A percentile compares a stretch with the other conserved stretches of the same genome.
Evolutionary conservation across 2,888 invertebrate species (phyloP).

Genomic region (Dioctria linearis): DNA sequence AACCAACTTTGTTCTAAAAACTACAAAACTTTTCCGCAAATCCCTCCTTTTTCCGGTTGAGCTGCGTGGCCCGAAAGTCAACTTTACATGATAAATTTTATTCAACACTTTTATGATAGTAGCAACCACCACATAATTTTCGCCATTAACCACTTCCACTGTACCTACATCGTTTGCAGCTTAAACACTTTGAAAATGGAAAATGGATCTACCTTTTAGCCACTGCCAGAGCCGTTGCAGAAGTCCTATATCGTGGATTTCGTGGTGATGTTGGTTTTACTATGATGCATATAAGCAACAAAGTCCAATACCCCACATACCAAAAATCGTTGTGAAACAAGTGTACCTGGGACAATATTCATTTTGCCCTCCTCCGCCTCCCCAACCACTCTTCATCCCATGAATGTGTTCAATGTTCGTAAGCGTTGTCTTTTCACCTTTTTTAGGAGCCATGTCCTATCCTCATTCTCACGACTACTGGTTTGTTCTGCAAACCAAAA

Average conservation of each 20-base stretch:
- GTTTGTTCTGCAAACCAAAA: constrained; percentile 16
- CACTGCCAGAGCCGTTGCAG: constrained; percentile 55
- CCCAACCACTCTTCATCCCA: constrained; percentile 49
- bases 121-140: constrained; percentile 56
- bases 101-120: constrained; percentile 59
- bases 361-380: background rate
- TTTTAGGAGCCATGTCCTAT: background rate
- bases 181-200: constrained; percentile 57
- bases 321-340: too few species aligned
- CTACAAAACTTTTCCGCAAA: constrained; percentile 9
- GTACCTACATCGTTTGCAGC: constrained; percentile 55
- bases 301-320: background rate
- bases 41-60: constrained; percentile 21
- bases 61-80: constrained; percentile 31
- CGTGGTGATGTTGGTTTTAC: too few species aligned
- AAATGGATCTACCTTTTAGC: constrained; percentile 30
- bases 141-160: constrained; percentile 55
- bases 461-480: background rate
- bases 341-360: too few species aligned
- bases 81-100: constrained; percentile 59
- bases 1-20: constrained; percentile 24
- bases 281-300: background rate
- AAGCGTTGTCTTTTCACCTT: constrained; percentile 44
- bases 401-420: constrained; percentile 48
- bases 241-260: background rate